phyloP scores from a whole-genome alignment of 2,113 vertebrate species.

The Embiotoca jacksoni region DNA sequence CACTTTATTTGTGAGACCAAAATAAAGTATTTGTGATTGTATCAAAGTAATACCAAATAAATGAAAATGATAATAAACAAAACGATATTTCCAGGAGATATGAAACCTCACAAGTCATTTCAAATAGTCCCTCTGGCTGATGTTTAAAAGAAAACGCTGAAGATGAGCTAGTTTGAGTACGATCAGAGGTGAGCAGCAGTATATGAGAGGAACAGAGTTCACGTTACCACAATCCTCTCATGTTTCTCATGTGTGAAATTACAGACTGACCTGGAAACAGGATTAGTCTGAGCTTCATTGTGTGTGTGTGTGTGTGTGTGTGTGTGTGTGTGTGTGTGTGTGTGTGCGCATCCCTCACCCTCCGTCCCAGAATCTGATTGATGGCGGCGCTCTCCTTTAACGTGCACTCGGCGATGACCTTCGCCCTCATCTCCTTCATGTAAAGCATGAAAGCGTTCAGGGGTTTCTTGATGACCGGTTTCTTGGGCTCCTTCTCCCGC shows the following conservation, averaged over 20 bases:
- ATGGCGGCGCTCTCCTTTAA: slow-evolving; percentile 99
- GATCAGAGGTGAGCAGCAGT: slow-evolving; percentile 8
- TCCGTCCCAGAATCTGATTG: slow-evolving; percentile 97
- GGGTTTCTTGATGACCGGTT: slow-evolving; percentile 99
- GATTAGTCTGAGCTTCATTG: slow-evolving; percentile 17
- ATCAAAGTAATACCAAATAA: too few species aligned
- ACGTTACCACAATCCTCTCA: slow-evolving; percentile 30
- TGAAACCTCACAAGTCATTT: too few species aligned
- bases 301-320: slow-evolving; percentile 30
- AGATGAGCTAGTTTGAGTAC: neutral
- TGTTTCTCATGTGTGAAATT: slow-evolving; percentile 63
- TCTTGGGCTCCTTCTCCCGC: slow-evolving; percentile 96
- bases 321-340: slow-evolving; percentile 5
- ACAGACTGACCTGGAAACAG: slow-evolving; percentile 47
- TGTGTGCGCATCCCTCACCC: slow-evolving; percentile 85
- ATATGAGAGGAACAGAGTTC: slow-evolving; percentile 34
- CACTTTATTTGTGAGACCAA: too few species aligned
- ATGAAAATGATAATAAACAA: too few species aligned
- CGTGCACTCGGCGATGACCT: slow-evolving; percentile 98
- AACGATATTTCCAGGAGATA: too few species aligned
- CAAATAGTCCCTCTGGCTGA: too few species aligned
- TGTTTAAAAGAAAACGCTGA: too few species aligned
- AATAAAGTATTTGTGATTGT: too few species aligned
- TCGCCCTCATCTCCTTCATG: slow-evolving; percentile 99
- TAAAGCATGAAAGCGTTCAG: slow-evolving; percentile 99